Base-by-base conservation (phyloP, 2,797 vertebrate species). In the Tauraco hartlaubi region DNA sequence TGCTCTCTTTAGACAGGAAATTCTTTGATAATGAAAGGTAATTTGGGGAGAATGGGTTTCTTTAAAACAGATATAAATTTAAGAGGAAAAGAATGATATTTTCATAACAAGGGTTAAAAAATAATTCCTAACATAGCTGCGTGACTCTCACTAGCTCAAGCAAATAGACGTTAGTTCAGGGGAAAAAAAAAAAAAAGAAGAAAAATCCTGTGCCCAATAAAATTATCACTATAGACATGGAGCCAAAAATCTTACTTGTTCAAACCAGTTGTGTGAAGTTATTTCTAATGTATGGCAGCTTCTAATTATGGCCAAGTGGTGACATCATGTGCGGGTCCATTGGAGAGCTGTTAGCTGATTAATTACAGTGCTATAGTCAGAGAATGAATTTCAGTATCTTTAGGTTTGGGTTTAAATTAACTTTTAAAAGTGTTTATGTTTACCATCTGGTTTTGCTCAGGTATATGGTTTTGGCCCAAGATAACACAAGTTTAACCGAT, bases 381-480 rank as follows among this genome's bases (percentile, higher is more conserved):
- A 94, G 86, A 88, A 78, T 89, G 94, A 93, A 95, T 94, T 97
- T 97, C 79, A 92, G 91, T 90, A 97, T 95, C 92, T 96, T 94
- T 95, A 92, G 90, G 89, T 84, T 94, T 95, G 94, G 92, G 87
- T 98, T 98, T 97, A 96, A 98, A 97, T 97, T 96, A 96, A 97
- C 96, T 97, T 98, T 92, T 97, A 7, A 63, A 96, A 97, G 91
- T 91, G 94, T 94, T 97, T 96, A 54, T 97, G 94, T 97, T 97
- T 97, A 95, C 96, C 97, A 94, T 97, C 97, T 97, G 97, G 95
- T 96, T 97, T 96, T 95, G 97, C 96, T 97, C 84, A 66, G 51
- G 59, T 89, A 89, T 92, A 92, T 89, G 78, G 90, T 90, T 78
- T 82, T 93, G 97, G 97, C 93, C 79, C 94, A 43, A 22, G 93